phyloP scores from a whole-genome alignment of 2,888 invertebrate genomes.

The Creontiades dilutus region DNA sequence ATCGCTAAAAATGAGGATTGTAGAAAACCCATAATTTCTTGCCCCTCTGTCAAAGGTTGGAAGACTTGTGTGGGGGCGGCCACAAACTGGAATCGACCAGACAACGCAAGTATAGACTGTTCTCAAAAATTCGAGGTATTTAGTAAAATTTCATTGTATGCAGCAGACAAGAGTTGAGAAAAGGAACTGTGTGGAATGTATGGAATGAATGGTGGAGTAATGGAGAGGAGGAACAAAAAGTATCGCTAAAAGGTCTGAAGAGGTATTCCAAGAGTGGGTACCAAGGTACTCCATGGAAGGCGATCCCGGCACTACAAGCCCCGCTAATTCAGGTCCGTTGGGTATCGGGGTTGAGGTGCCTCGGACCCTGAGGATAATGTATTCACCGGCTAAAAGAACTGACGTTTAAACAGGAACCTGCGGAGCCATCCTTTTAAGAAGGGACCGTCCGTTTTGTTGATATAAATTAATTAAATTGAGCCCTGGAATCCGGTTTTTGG shows the following conservation, averaged over 20 bases:
- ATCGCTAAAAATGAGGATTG: no score
- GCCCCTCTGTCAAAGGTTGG: no score
- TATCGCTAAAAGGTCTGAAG: background rate
- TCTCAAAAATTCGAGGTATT: no score
- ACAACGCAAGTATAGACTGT: no score
- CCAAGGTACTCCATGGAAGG: background rate
- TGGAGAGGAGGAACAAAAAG: background rate
- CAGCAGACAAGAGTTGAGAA: no score
- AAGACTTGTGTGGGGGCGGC: no score
- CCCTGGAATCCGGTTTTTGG: slow-evolving; percentile 37
- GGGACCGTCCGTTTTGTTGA: slow-evolving; percentile 13
- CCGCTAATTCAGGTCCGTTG: slow-evolving; percentile 6
- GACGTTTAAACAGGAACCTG: slow-evolving; percentile 29
- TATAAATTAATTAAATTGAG: slow-evolving; percentile 55
- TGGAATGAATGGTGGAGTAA: background rate
- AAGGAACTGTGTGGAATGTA: no score
- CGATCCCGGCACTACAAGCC: background rate
- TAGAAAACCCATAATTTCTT: no score
- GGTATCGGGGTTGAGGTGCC: slow-evolving; percentile 18
- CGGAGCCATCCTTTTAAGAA: slow-evolving; percentile 27
- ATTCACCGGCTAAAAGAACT: slow-evolving; percentile 20
- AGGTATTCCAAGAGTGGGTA: background rate
- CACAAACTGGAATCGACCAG: no score
- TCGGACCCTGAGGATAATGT: slow-evolving; percentile 9
- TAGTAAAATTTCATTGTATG: no score